These are phyloP conservation scores for Umimayanthus kanabou DNA, from an alignment of 92 coral and sea anemone species.

Conservation along the genomic window DNA sequence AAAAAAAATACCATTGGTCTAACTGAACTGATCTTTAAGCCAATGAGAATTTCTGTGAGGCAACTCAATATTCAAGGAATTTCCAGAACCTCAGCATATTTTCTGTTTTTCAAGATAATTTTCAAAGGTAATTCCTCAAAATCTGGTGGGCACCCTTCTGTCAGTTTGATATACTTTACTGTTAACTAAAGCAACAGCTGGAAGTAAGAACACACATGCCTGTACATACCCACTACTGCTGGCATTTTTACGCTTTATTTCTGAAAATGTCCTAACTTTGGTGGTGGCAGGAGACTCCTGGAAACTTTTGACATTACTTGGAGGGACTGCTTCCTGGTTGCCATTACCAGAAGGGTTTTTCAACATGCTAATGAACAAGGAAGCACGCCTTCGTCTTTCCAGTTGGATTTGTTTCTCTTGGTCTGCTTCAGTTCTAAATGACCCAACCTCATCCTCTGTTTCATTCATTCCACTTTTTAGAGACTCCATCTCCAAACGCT, in stretches of 20 bases:
- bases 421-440: conserved; percentile 28
- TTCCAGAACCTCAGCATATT: too few species aligned
- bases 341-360: conserved; percentile 82
- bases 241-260: conserved; percentile 30
- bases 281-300: conserved; percentile 10
- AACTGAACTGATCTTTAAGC: too few species aligned
- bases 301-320: not conserved
- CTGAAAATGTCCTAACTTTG: conserved; percentile 33
- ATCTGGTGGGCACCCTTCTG: too few species aligned
- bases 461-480: conserved; percentile 41
- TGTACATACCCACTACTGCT: not conserved
- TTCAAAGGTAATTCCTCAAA: too few species aligned
- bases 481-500: conserved; percentile 75
- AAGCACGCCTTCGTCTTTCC: conserved; percentile 91
- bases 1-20: too few species aligned
- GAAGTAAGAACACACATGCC: not conserved
- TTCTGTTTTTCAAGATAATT: too few species aligned
- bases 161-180: too few species aligned
- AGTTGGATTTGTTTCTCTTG: conserved; percentile 88
- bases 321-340: conserved; percentile 12
- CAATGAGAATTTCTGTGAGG: too few species aligned
- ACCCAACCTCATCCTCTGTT: conserved; percentile 9
- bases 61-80: too few species aligned
- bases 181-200: too few species aligned
- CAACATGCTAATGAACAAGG: conserved; percentile 95